Evolutionary conservation across 2,113 vertebrate genomes (phyloP), one percentile per base, ranked within the genome.

Genomic region (Lepus americanus): DNA sequence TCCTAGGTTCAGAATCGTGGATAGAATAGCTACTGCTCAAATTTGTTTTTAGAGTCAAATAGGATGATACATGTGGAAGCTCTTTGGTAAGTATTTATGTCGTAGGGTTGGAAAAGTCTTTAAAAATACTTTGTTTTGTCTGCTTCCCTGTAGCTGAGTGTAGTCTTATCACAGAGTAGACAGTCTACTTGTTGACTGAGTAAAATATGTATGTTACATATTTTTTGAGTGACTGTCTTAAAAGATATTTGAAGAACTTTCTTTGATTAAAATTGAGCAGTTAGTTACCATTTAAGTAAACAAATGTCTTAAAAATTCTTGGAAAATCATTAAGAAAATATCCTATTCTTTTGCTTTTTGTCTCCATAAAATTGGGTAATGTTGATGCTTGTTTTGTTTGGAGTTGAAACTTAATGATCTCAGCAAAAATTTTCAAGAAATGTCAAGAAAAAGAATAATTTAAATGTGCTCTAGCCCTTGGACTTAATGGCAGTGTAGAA

Each of bases 381-480:
- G 22, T 61, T 91, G 29, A 63, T 80, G 1, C 53, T 92, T 92
- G 31, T 87, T 86, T 66, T 53, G 27, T 92, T 83, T 94, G 25
- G n/a, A 90, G 36, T 95, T 85, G 67, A 82, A 92, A 84, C 69
- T 92, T 86, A 69, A 90, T 23, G 67, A 67, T 95, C 44, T 66
- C 11, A 83, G 76, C n/a, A 89, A 82, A 89, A 86, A 83, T n/a
- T 86, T 13, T 67, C 9, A 33, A 70, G 87, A 93, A 70, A 89
- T 61, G 12, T 89, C 17, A 31, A 69, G 53, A 70, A 59, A 39
- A 85, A 82, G 53, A 29, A 39, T 27, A 74, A 53, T 79, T 92
- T 93, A 93, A 83, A 92, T 39, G 6, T 74, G n/a, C 79, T 39
- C 16, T 73, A 80, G 49, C 80, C 9, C 2, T 95, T 88, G 17